Conservation (phyloP, 37 sponge, comb jelly and placozoan genomes). For the Ephydatia muelleri region DNA sequence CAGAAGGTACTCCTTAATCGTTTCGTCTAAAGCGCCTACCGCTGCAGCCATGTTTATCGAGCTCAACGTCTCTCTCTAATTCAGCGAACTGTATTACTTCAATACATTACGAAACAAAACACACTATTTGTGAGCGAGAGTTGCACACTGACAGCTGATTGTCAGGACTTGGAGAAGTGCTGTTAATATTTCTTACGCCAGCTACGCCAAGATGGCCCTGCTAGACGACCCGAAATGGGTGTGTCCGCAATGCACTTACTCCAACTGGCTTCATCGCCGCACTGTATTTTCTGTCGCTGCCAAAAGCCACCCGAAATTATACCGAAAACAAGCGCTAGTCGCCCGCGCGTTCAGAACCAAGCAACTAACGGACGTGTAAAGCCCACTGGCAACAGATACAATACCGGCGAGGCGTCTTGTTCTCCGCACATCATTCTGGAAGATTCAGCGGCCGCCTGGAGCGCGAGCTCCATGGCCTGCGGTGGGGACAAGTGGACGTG, state of each 20-base stretch:
- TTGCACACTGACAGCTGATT: slow-evolving; percentile 1
- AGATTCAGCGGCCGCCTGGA: neutral
- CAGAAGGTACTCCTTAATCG: slow-evolving; percentile 85
- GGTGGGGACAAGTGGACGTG: slow-evolving; percentile 72
- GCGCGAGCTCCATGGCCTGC: neutral
- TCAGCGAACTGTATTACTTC: neutral
- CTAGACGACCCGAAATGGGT: slow-evolving; percentile 32
- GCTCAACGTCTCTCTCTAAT: slow-evolving; percentile 8
- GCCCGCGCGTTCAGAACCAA: slow-evolving; percentile 21
- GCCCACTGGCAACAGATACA: neutral
- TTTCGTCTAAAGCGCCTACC: slow-evolving; percentile 76
- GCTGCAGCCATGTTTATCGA: slow-evolving; percentile 71
- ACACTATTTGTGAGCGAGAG: slow-evolving; percentile 36
- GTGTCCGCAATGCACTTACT: slow-evolving; percentile 63
- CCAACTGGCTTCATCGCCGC: slow-evolving; percentile 49
- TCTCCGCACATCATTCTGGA: neutral
- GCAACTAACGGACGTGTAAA: neutral
- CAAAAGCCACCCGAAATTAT: slow-evolving; percentile 33
- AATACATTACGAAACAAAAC: neutral
- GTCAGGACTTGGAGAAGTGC: slow-evolving; percentile 72
- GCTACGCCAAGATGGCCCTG: neutral
- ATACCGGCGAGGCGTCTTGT: neutral
- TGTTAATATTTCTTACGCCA: neutral
- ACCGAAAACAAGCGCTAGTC: slow-evolving; percentile 30
- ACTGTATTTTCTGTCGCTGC: slow-evolving; percentile 56